Evolutionary conservation across 2,888 invertebrate genomes (phyloP), one percentile per base, ranked within the genome.

Genomic region (Polyploca ridens): DNA sequence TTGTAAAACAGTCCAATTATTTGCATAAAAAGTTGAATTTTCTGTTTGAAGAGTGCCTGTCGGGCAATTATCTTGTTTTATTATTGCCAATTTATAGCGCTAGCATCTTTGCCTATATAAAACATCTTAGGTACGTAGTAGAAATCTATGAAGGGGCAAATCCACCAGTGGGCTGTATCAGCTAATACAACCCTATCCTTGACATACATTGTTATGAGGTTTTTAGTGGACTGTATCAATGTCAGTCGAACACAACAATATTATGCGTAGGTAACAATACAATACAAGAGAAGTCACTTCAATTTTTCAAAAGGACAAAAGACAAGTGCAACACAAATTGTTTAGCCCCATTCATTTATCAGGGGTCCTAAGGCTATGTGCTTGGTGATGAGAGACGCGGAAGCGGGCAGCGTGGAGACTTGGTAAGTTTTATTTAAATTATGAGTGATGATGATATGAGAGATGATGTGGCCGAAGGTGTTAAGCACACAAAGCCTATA

Each of bases 351-450:
- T n/a, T 19, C 38, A 33, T 60, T 60, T 60, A 60, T 49, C 62
- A 63, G 63, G 60, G 44, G 33, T n/a, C 54, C 54, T 54, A 19
- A 54, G 19, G 19, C 19, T 54, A 14, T 19, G 54, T 19, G 19
- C 54, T 54, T 54, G 3, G 54, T 19, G 54, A 10, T 6, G 10
- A 54, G 54, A 19, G 19, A 14, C 2, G 54, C 54, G 19, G 54
- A 10, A 19, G 54, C 54, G 54, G 1, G 41, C 27, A 27, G 27
- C 27, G 27, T n/a, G n/a, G n/a, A n/a, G n/a, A n/a, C n/a, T n/a
- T n/a, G n/a, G n/a, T n/a, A n/a, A n/a, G 27, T 27, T 27, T 27
- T 1, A 27, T 27, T 27, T 27, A 27, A 27, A 7, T 35, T 6
- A 35, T 5, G 5, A n/a, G n/a, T n/a, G n/a, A n/a, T n/a, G n/a